phyloP scores from a whole-genome alignment of 2,888 invertebrate species.

The Coelinius sp. region DNA sequence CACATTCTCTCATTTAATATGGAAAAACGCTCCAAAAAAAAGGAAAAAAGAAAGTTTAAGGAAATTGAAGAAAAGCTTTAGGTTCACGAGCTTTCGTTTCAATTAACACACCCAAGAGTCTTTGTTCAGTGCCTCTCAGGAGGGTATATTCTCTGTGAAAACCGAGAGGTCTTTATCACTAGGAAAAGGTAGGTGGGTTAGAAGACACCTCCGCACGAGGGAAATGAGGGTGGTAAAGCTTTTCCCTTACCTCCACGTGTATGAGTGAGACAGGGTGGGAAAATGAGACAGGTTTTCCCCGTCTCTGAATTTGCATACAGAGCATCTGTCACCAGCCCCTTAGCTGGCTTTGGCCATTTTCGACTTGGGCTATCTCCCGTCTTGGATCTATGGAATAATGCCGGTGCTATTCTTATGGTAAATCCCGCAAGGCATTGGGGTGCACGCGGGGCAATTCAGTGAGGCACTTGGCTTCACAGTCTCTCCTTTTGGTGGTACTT shows the following conservation, averaged over 20 bases:
- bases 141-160: slow-evolving; percentile 26
- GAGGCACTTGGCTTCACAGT: slow-evolving; percentile 1
- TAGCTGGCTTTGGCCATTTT: slow-evolving; percentile 67
- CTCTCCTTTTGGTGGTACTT: slow-evolving; percentile 22
- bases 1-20: background rate
- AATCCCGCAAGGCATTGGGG: slow-evolving; percentile 51
- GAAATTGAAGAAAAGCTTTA: slow-evolving; percentile 31
- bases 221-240: slow-evolving; percentile 31
- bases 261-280: slow-evolving; percentile 30
- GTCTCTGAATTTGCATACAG: slow-evolving; percentile 67
- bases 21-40: background rate
- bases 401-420: slow-evolving; percentile 69
- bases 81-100: slow-evolving; percentile 54
- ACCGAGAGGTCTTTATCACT: slow-evolving; percentile 37
- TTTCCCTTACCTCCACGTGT: slow-evolving; percentile 32
- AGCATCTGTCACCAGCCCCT: slow-evolving; percentile 71
- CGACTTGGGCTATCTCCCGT: slow-evolving; percentile 65
- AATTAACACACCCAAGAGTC: slow-evolving; percentile 60
- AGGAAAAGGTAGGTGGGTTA: slow-evolving; percentile 8
- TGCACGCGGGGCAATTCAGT: slow-evolving; percentile 1
- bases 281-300: slow-evolving; percentile 46
- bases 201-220: slow-evolving; percentile 11
- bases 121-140: slow-evolving; percentile 14
- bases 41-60: slow-evolving; percentile 5
- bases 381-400: slow-evolving; percentile 69